phyloP scores from a whole-genome alignment of 2,797 vertebrate genomes.

The Mionectes olivaceus region DNA sequence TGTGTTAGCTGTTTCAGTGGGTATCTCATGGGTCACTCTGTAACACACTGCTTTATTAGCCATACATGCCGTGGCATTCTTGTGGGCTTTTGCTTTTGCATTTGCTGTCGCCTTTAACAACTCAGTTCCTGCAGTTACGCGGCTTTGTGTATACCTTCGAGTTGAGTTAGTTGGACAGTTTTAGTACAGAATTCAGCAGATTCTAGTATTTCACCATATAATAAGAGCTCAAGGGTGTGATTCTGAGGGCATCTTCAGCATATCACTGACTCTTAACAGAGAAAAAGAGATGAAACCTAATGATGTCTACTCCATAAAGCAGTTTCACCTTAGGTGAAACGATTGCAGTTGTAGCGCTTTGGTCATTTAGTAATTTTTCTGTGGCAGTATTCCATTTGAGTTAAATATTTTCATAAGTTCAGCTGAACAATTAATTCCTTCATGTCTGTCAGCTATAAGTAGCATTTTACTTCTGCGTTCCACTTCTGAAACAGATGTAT shows the following conservation, averaged over 20 bases:
- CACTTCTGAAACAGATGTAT: neutral
- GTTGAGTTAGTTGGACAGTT: neutral
- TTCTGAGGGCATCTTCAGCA: neutral
- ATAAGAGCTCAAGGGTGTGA: neutral
- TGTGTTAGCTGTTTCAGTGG: neutral
- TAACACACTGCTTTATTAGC: neutral
- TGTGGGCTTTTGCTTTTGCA: neutral
- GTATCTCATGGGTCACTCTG: neutral
- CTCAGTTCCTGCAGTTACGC: neutral
- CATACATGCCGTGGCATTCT: neutral
- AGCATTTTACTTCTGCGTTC: neutral
- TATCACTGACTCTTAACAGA: neutral
- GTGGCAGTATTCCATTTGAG: neutral
- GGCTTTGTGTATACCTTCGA: neutral
- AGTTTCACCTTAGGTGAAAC: neutral
- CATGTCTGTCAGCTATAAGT: neutral
- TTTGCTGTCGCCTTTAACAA: neutral
- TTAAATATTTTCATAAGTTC: neutral
- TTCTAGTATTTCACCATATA: neutral
- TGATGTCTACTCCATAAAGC: neutral
- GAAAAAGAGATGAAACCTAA: neutral
- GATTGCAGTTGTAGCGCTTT: neutral
- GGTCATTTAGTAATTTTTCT: neutral
- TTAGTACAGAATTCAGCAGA: neutral
- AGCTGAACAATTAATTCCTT: neutral